Evolutionary conservation across 2,113 vertebrate species (phyloP), one percentile per base, ranked within the genome.

Genomic region (Cyphomyrus discorhynchus): DNA sequence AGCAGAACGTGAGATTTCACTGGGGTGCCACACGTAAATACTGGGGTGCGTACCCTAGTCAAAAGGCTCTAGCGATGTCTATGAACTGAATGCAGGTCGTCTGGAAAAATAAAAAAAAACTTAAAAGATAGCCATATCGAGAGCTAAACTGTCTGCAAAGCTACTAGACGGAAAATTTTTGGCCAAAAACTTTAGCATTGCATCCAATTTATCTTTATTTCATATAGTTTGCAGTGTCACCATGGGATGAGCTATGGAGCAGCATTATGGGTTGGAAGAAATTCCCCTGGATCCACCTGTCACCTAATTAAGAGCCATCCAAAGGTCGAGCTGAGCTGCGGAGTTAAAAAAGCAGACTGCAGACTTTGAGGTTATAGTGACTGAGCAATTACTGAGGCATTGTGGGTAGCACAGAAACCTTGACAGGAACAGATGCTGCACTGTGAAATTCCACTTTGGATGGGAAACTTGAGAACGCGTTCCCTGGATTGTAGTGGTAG

Each of bases 231-330:
- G 24, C 47, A 31, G 47, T 21, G n/a, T 86, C 46, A 50, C 47
- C 45, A 50, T 47, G 83, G 83, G 11, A 47, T 86, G 47, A 86
- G 42, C 45, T 50, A 47, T 47, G 83, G 47, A 50, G 5, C 47
- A 27, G 24, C 45, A 27, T 50, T 86, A 86, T 86, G 83, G 83
- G 50, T 86, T 50, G 47, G 45, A 50, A 45, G 45, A 42, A 50
- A 47, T 86, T 49, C 83, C 83, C 83, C 83, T 5, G 83, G 83
- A 50, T 86, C 45, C 83, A 49, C 83, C 83, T 86, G 83, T 86
- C 83, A 86, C 83, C 83, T 86, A 86, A 86, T 86, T 86, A 86
- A 50, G 83, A 86, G 83, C 46, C 47, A 86, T 86, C 83, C 83
- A 49, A 47, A 86, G 83, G 83, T 50, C n/a, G 46, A 31, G 45